Evolutionary conservation across 2,113 vertebrate genomes (phyloP), one percentile per base, ranked within the genome.

Genomic region (Engraulis encrasicolus): DNA sequence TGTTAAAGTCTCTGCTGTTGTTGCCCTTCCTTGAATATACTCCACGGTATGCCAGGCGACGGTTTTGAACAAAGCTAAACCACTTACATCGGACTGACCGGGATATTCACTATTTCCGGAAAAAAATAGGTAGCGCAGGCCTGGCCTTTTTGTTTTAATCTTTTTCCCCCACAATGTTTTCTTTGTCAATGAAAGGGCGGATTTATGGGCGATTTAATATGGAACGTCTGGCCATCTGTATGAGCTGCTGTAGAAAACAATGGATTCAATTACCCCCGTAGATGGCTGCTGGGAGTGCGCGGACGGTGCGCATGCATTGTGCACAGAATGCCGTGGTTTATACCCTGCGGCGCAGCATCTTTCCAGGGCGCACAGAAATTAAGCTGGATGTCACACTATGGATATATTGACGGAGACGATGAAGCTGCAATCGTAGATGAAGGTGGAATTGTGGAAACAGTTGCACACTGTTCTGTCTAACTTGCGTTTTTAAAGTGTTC

Each of bases 221-320:
- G 27, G 66, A 74, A 15, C 66, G 66, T 74, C 66, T 74, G 66
- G 66, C 66, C 66, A 74, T 74, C 66, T 74, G 66, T 74, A 74
- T 34, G 27, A 74, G 66, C 4, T n/a, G 66, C 66, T 31, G 31
- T 27, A 74, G 66, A 34, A 74, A 74, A 74, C 66, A 74, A 74
- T 74, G 66, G 66, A 27, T 74, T 74, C 66, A 74, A 74, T 71
- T 71, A 71, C 61, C 34, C 3, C 2, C 61, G 61, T 71, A 71
- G 52, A 58, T 34, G 61, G 27, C 61, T 71, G 34, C 61, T 74
- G 66, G 66, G 66, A 74, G 66, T 74, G 66, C 66, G 66, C 66
- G 66, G 31, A 34, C 66, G 34, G 66, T 17, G n/a, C n/a, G n/a
- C n/a, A n/a, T n/a, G 66, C 27, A 74, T 74, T 74, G 27, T 34